These are phyloP conservation scores for Proctacanthus coquilletti DNA, from an alignment of 1,140 invertebrate species.

Conservation along the genomic window DNA sequence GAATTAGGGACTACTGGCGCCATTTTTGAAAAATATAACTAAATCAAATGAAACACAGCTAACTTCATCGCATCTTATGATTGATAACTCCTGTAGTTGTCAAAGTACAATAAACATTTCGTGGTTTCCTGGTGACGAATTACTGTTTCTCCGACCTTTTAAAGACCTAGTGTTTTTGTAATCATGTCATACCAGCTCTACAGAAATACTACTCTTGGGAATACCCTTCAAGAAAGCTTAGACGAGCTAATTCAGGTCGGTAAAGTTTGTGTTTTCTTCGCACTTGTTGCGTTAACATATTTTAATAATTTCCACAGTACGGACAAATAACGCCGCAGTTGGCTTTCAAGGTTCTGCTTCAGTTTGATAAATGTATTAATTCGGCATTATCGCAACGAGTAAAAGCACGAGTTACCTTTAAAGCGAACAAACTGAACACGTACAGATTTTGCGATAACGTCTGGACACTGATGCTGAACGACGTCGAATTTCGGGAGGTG, in stretches of 20 bases:
- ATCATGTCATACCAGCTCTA: conserved; percentile 97
- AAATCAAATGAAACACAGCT: too few relatives aligned
- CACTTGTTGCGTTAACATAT: background rate
- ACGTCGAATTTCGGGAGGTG: conserved; percentile 95
- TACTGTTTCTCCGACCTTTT: too few relatives aligned
- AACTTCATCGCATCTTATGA: too few relatives aligned
- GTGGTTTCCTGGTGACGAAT: too few relatives aligned
- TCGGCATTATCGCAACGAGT: conserved; percentile 81
- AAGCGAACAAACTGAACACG: conserved; percentile 93
- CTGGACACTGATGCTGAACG: conserved; percentile 94
- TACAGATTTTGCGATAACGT: conserved; percentile 99
- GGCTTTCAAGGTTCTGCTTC: conserved; percentile 81
- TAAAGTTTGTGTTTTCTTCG: conserved; percentile 3
- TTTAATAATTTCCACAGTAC: conserved; percentile 46
- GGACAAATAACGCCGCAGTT: conserved; percentile 87
- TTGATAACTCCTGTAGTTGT: too few relatives aligned
- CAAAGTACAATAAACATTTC: too few relatives aligned
- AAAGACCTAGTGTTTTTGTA: too few relatives aligned
- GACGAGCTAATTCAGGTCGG: conserved; percentile 78
- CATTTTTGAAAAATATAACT: too few relatives aligned
- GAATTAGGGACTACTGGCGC: too few relatives aligned
- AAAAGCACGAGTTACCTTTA: conserved; percentile 84
- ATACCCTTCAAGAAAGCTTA: conserved; percentile 89
- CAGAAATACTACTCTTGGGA: conserved; percentile 92
- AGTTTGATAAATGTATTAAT: conserved; percentile 97